Conservation (phyloP, 2,797 vertebrate species). For the Holocentrus rufus region DNA sequence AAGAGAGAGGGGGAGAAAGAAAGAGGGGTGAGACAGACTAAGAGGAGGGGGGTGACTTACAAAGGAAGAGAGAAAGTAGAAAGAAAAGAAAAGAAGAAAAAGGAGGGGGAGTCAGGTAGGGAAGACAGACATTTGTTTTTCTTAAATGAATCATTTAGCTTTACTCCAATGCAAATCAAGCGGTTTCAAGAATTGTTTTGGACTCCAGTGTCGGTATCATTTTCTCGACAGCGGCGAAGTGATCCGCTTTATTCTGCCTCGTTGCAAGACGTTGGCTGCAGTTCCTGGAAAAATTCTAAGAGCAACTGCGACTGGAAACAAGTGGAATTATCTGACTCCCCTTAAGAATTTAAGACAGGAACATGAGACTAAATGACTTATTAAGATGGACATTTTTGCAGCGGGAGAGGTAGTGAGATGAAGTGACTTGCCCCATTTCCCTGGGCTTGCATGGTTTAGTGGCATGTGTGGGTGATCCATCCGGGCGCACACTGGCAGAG, state of each 20-base stretch:
- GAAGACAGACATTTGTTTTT: not conserved
- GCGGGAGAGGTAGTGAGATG: not conserved
- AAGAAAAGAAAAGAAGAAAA: slow-evolving; percentile 12
- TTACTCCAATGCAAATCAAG: too few species aligned
- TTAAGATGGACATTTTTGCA: not conserved
- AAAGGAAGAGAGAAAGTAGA: not conserved
- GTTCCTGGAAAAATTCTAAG: not conserved
- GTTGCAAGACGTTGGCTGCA: not conserved
- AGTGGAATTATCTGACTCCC: slow-evolving; percentile 5
- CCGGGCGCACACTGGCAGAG: slow-evolving; percentile 15
- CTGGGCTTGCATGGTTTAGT: slow-evolving; percentile 52
- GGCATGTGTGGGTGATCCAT: slow-evolving; percentile 43
- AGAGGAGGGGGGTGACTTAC: not conserved
- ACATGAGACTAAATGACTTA: too few species aligned
- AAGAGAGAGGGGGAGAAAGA: slow-evolving; percentile 15
- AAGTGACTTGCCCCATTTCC: slow-evolving; percentile 51
- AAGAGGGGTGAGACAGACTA: slow-evolving; percentile 13
- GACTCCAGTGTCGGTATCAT: too few species aligned
- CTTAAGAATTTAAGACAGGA: slow-evolving; percentile 23
- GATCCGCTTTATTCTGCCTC: not conserved
- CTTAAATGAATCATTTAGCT: too few species aligned
- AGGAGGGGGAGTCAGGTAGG: not conserved
- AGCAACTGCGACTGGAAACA: not conserved
- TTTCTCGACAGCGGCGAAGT: too few species aligned
- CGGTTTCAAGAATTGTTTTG: too few species aligned